A percentile compares a stretch with the other conserved stretches of the same genome.
phyloP scores from a whole-genome alignment of 1,140 invertebrate genomes.

The Geopemphigus sp. region DNA sequence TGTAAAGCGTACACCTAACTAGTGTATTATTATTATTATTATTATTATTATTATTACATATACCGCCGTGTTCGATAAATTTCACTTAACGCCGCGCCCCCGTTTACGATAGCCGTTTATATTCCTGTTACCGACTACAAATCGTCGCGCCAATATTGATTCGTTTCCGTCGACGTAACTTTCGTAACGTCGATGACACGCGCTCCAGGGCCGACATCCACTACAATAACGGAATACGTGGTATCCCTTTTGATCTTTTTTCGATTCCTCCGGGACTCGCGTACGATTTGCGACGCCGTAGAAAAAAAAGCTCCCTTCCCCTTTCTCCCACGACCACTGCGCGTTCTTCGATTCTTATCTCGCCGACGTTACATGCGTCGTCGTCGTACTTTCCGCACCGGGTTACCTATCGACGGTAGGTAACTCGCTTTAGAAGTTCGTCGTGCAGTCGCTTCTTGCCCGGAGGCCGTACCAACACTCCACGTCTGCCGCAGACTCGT shows the following conservation, averaged over 20 bases:
- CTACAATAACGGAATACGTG: not conserved
- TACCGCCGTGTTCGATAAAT: conserved; percentile 15
- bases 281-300: no score
- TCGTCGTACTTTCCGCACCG: not conserved
- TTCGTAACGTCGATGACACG: not conserved
- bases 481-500: conserved; percentile 9
- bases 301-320: no score
- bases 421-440: conserved; percentile 14
- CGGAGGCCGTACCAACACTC: not conserved
- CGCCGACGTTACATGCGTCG: not conserved
- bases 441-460: not conserved
- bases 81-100: conserved; percentile 2
- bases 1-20: no score
- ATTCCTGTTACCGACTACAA: not conserved
- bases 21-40: no score
- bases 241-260: not conserved
- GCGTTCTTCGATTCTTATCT: not conserved
- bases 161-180: not conserved
- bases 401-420: not conserved
- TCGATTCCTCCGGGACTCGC: not conserved
- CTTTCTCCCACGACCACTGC: no score
- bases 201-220: not conserved
- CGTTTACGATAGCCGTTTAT: no score
- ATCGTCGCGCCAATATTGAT: not conserved
- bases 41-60: not conserved